phyloP scores from a whole-genome alignment of 2,888 invertebrate genomes.

The Candidula unifasciata region DNA sequence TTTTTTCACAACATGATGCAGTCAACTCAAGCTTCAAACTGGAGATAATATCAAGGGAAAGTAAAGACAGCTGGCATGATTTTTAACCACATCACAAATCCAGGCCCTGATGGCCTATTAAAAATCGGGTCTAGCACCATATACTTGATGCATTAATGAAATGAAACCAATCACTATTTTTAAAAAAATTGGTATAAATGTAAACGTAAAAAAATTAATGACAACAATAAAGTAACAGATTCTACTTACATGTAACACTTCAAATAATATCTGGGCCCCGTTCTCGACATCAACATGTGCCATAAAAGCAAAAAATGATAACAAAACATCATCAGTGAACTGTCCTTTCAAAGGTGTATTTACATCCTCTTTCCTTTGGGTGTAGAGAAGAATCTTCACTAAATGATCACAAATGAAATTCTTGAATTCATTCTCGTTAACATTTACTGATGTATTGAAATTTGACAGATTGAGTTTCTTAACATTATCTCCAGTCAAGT shows the following conservation, averaged over 20 bases:
- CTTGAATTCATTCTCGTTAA: neutral
- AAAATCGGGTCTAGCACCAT: too few relatives aligned
- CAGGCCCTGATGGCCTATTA: too few relatives aligned
- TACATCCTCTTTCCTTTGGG: neutral
- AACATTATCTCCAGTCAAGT: neutral
- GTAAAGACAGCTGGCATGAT: too few relatives aligned
- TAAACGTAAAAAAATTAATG: neutral
- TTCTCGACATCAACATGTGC: constrained; percentile 25
- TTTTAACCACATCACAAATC: too few relatives aligned
- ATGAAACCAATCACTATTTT: neutral
- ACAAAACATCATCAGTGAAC: constrained; percentile 26
- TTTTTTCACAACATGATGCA: too few relatives aligned
- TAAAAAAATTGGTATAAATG: neutral
- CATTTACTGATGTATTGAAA: neutral
- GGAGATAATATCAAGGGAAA: too few relatives aligned
- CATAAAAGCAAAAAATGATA: constrained; percentile 31
- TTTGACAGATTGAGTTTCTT: neutral
- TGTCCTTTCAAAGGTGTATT: neutral
- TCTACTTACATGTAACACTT: constrained; percentile 31
- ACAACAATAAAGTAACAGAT: neutral
- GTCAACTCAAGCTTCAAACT: too few relatives aligned
- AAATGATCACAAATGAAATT: constrained; percentile 23
- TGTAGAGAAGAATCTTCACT: constrained; percentile 11
- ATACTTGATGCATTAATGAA: neutral
- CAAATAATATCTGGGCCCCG: constrained; percentile 9